phyloP scores from a whole-genome alignment of 2,888 invertebrate species.

The Limnephilus rhombicus region DNA sequence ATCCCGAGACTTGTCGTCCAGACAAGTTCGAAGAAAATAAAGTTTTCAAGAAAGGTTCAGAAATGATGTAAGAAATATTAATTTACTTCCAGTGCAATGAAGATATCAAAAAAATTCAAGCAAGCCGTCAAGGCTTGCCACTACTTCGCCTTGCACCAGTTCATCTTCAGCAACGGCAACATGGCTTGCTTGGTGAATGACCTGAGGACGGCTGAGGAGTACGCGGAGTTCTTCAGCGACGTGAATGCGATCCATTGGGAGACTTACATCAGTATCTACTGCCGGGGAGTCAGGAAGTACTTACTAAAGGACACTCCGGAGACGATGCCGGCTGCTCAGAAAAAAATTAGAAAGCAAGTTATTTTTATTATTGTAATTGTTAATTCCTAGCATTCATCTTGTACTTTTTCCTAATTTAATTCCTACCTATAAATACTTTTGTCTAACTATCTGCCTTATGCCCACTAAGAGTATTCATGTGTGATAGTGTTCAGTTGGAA shows the following conservation, averaged over 20 bases:
- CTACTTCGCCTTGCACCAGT: constrained; percentile 91
- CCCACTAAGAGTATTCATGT: too few species aligned
- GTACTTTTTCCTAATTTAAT: too few species aligned
- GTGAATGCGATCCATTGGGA: constrained; percentile 86
- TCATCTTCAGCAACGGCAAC: constrained; percentile 86
- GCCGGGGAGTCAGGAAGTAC: constrained; percentile 89
- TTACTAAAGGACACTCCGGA: constrained; percentile 86
- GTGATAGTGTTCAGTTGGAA: too few species aligned
- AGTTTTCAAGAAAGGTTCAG: too few species aligned
- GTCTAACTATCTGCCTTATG: too few species aligned
- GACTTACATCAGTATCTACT: constrained; percentile 87
- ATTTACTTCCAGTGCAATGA: constrained; percentile 84
- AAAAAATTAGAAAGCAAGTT: constrained; percentile 81
- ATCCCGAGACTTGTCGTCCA: too few species aligned
- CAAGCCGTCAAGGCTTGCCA: constrained; percentile 87
- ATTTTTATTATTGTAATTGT: neutral
- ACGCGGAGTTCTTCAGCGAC: constrained; percentile 82
- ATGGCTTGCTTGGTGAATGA: constrained; percentile 79
- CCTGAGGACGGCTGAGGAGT: constrained; percentile 76
- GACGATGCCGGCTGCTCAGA: constrained; percentile 81
- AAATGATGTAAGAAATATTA: neutral
- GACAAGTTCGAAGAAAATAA: too few species aligned
- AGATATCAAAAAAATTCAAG: constrained; percentile 88
- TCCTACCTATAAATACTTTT: too few species aligned
- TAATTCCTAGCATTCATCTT: too few species aligned